These are phyloP conservation scores for Rhizoglyphus robini DNA, from an alignment of 1,140 invertebrate genomes.

Conservation along the genomic window DNA sequence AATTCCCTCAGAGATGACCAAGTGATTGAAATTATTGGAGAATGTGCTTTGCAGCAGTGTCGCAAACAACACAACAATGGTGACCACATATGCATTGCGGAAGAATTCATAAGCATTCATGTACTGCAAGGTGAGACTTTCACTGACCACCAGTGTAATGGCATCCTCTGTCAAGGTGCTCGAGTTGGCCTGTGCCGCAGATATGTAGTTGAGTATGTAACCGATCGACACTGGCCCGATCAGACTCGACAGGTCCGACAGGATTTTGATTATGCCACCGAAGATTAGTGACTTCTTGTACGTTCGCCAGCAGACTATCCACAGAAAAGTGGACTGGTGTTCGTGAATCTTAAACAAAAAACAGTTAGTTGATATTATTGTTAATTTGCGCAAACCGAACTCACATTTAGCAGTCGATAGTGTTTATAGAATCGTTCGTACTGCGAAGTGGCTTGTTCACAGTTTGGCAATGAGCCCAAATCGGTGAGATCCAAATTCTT, in stretches of 20 bases:
- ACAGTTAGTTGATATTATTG: conserved; percentile 16
- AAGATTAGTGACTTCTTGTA: conserved; percentile 56
- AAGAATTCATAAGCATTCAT: conserved; percentile 42
- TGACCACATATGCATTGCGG: conserved; percentile 61
- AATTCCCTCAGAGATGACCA: conserved; percentile 63
- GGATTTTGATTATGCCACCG: conserved; percentile 52
- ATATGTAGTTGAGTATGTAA: conserved; percentile 54
- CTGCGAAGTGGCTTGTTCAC: neutral
- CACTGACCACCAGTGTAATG: neutral
- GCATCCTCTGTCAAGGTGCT: neutral
- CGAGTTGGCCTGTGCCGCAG: conserved; percentile 23
- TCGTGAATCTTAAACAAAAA: conserved; percentile 18
- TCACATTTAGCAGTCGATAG: neutral
- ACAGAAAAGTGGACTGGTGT: conserved; percentile 34
- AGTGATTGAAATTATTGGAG: conserved; percentile 67
- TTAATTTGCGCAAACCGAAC: neutral
- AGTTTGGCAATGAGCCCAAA: conserved; percentile 31
- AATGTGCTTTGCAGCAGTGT: conserved; percentile 58
- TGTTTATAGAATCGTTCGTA: neutral
- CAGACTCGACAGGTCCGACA: conserved; percentile 59
- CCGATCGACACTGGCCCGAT: conserved; percentile 60
- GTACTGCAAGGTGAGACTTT: conserved; percentile 7
- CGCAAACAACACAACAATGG: conserved; percentile 53
- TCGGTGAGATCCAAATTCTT: conserved; percentile 50
- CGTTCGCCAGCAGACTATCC: conserved; percentile 51